Base-by-base conservation (phyloP, 2,888 invertebrate species). In the Oxycera nigricornis region DNA sequence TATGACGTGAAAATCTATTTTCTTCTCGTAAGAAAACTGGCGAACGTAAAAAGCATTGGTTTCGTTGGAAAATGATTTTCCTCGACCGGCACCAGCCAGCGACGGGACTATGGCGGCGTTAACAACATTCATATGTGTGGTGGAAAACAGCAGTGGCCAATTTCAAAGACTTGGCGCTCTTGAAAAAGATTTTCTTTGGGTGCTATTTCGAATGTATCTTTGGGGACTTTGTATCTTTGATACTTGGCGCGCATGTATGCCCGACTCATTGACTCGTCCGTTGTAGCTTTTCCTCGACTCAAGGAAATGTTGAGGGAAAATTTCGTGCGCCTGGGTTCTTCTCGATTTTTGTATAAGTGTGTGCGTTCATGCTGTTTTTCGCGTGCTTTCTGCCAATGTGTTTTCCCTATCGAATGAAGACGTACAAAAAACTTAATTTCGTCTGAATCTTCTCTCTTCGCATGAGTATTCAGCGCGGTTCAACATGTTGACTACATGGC, bases 1-100 rank as follows among this genome's bases (percentile, higher is more conserved):
- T 70, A 70, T 70, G 70, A 70, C 70, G 52, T 70, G 70, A 52
- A 52, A 70, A 70, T 70, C 70, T 70, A 70, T 70, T 68, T 68
- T 68, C 35, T 61, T 17, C 31, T 50, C 46, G 39, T 30, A 39
- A 31, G 11, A 62, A 26, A 26, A 57, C 7, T 31, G 14, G 30
- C n/a, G 31, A 61, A 31, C 61, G 31, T 31, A 9, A 20, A 28
- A n/a, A 61, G 17, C n/a, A 26, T 14, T 20, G 7, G 31, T 17
- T 61, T 20, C 28, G 59, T n/a, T n/a, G 14, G 61, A 24, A 59
- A 61, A 61, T 31, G 61, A 61, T 6, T 61, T 61, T 61, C 31
- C 17, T 30, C 61, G 26, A 31, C 4, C 28, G 3, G 46, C 4
- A n/a, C 14, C n/a, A 2, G 6, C 3, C 46, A 46, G 46, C n/a